Evolutionary conservation across 23 tunicate genomes (phyloP).

Genomic region (Halocynthia roretzi): DNA sequence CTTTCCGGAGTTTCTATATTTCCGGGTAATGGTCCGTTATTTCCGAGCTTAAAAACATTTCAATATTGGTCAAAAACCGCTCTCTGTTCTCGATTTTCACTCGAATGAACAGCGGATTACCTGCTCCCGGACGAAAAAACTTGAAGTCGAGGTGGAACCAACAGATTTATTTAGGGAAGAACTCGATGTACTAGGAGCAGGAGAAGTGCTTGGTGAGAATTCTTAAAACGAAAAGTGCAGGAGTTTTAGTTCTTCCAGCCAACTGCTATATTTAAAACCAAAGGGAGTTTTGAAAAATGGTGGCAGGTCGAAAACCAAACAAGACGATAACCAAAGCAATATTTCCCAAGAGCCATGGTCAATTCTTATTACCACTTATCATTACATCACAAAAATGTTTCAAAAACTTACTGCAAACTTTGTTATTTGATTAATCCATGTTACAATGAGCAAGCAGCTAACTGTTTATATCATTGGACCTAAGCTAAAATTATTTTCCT

Average conservation of each 20-base stretch:
- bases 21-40: conserved; percentile 23
- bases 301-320: not conserved
- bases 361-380: no score
- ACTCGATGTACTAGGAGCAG: not conserved
- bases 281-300: no score
- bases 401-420: no score
- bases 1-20: conserved; percentile 14
- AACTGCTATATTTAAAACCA: no score
- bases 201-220: not conserved
- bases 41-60: not conserved
- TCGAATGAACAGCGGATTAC: not conserved
- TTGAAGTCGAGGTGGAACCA: conserved; percentile 16
- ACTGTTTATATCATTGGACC: no score
- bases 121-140: conserved; percentile 18
- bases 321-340: not conserved
- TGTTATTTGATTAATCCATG: no score
- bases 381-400: no score
- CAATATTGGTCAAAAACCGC: not conserved
- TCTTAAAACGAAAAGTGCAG: not conserved
- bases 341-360: no score
- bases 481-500: no score
- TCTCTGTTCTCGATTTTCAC: not conserved
- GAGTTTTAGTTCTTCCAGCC: not conserved
- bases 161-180: not conserved
- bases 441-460: no score